Percentiles rank a stretch among this genome's conserved stretches.
phyloP scores from a whole-genome alignment of 2,888 invertebrate genomes.

The Odontothrips loti region DNA sequence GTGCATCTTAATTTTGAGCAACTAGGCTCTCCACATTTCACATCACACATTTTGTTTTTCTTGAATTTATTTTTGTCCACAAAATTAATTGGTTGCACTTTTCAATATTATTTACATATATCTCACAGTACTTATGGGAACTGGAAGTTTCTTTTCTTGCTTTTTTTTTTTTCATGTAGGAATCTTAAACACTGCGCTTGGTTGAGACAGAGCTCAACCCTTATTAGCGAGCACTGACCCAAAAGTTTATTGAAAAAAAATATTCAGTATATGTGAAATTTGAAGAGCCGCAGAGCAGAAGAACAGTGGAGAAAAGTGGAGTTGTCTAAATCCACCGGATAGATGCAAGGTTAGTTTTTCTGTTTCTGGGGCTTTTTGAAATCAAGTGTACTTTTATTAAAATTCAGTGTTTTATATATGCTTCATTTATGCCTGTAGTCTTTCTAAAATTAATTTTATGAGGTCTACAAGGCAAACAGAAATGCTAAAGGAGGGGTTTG shows the following conservation, averaged over 20 bases:
- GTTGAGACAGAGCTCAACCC: background rate
- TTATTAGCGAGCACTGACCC: background rate
- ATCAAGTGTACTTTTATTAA: background rate
- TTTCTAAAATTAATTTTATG: background rate
- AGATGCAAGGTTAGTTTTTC: conserved; percentile 20
- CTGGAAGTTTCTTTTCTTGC: background rate
- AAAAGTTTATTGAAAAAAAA: background rate
- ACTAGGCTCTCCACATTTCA: conserved; percentile 13
- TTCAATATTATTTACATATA: too few relatives aligned
- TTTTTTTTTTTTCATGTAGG: background rate
- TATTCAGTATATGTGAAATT: background rate
- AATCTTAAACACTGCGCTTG: background rate
- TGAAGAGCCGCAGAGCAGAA: conserved; percentile 16
- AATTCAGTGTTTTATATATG: conserved; percentile 20
- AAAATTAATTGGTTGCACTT: background rate
- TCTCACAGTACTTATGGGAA: too few relatives aligned
- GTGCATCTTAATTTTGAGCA: background rate
- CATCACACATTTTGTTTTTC: background rate
- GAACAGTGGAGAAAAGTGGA: background rate
- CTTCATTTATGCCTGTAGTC: conserved; percentile 2
- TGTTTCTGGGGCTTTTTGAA: conserved; percentile 16
- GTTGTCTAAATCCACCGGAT: background rate
- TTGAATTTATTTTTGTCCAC: background rate
- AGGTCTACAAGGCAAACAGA: too few relatives aligned
- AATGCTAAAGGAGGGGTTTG: too few relatives aligned